Evolutionary conservation across 1,140 invertebrate species (phyloP), one percentile per base, ranked within the genome.

Genomic region (Leptinotarsa defecta): DNA sequence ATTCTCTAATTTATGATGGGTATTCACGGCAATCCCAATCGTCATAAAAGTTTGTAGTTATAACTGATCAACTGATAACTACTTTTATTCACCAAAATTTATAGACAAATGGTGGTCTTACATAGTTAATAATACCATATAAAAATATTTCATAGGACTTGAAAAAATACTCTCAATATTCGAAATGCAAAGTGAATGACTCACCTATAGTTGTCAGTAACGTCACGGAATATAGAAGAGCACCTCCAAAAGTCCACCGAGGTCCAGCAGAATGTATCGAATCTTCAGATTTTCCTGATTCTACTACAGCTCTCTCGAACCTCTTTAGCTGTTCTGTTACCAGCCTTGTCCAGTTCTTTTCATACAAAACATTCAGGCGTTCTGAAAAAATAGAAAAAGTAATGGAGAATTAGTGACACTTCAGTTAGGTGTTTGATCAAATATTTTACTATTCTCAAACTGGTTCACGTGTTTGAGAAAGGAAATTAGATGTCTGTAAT

Each of bases 171-270:
- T 27, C 27, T 34, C 6, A 34, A 34, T 6, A 34, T 34, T 34
- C 27, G 27, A 34, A 34, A 34, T 34, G 27, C 5, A 34, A 34
- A 34, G 6, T 34, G 27, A 34, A 34, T 34, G 27, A 34, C 86
- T 87, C 85, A 94, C 94, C 94, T 79, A 95, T 94, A 57, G 94
- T 95, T 19, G 94, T 96, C 83, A 95, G 92, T 80, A 95, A 91
- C 70, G 93, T 94, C 76, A 95, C 89, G 34, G 92, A 93, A 83
- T 95, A 96, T 20, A 96, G 88, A 6, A 95, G 85, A 2, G 94
- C 92, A 68, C 93, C 92, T 68, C 91, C 91, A 82, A 94, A 94
- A 1, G 91, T 92, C 94, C 94, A 96, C 79, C 89, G 87, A 20
- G 84, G 81, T 15, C 86, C 85, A 73, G 64, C 74, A 49, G 77